Conservation (phyloP, 2,113 vertebrate species). For the Mastomys coucha region DNA sequence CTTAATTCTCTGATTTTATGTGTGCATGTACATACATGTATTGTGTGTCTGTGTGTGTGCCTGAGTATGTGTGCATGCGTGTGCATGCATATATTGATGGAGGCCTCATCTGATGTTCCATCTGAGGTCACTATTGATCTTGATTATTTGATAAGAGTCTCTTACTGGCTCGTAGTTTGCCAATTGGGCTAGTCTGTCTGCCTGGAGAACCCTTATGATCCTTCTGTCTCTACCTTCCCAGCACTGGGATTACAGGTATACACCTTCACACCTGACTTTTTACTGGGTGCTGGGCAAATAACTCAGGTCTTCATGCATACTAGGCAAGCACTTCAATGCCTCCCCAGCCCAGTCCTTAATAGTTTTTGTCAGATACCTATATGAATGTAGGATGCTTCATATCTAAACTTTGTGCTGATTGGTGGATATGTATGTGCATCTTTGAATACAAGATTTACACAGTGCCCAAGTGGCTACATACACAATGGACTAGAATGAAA, state of each 20-base stretch:
- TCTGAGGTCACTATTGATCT: too few species aligned
- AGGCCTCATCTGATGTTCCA: background rate
- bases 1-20: background rate
- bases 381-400: background rate
- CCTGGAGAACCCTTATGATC: background rate
- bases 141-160: background rate
- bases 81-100: background rate
- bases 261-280: background rate
- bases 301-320: background rate
- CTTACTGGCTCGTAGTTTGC: background rate
- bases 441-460: slow-evolving; percentile 16
- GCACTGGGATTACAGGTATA: background rate
- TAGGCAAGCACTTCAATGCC: background rate
- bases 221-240: background rate
- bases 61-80: too few species aligned
- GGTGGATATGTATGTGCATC: background rate
- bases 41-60: too few species aligned
- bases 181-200: too few species aligned
- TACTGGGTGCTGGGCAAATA: background rate
- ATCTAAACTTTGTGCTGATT: background rate
- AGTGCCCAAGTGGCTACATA: background rate
- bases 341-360: background rate
- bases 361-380: background rate
- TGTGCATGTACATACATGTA: too few species aligned
- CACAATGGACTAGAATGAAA: background rate